These are phyloP conservation scores for Leucoraja ocellata DNA, from an alignment of 2,797 vertebrate species.

Conservation along the genomic window DNA sequence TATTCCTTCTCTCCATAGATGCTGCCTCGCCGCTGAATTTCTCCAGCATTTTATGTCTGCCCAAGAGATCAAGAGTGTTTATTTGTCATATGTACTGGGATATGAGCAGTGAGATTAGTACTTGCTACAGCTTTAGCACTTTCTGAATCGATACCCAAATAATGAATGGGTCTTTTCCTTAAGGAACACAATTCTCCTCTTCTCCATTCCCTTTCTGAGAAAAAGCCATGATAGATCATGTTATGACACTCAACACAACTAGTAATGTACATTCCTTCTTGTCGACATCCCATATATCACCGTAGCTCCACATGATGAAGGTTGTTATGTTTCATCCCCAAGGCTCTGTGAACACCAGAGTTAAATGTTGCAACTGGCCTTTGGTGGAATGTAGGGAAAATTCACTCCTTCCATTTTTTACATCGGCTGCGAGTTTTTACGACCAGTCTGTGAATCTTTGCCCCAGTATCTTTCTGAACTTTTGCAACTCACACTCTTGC, in stretches of 20 bases:
- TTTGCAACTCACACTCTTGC: slow-evolving; percentile 47
- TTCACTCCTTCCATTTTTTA: slow-evolving; percentile 44
- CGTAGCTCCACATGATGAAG: background rate
- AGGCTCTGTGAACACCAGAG: background rate
- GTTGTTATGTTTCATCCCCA: background rate
- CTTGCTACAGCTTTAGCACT: background rate
- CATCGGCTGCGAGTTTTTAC: slow-evolving; percentile 41
- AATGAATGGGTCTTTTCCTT: background rate
- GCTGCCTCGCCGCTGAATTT: no score
- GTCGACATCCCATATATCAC: background rate
- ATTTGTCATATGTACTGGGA: no score
- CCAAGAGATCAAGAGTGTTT: no score
- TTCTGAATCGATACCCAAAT: background rate
- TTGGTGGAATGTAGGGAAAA: slow-evolving; percentile 43
- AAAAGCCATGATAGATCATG: background rate
- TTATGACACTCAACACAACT: slow-evolving; percentile 19
- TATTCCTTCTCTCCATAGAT: no score
- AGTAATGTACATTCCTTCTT: slow-evolving; percentile 4
- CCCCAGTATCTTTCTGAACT: slow-evolving; percentile 42
- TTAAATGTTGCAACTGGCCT: slow-evolving; percentile 34
- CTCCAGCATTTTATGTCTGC: no score
- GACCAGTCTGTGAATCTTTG: slow-evolving; percentile 46
- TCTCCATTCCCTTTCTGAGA: background rate
- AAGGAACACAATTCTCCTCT: background rate
- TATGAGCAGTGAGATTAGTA: no score